Percentiles rank a stretch among this genome's conserved stretches.
phyloP scores from a whole-genome alignment of 2,113 vertebrate genomes.

The Aix galericulata region DNA sequence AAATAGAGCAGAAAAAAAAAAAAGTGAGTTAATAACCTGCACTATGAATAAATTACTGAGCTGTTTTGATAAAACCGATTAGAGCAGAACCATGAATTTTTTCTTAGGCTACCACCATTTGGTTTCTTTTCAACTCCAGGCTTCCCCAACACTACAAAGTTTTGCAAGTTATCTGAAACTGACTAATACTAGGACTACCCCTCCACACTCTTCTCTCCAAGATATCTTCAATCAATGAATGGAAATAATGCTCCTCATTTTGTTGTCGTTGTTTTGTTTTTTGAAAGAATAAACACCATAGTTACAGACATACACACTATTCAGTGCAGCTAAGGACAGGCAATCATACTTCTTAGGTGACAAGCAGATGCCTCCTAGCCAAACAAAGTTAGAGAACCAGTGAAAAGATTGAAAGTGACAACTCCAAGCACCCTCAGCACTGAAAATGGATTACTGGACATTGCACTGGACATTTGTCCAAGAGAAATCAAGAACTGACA shows the following conservation, averaged over 20 bases:
- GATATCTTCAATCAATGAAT: not conserved
- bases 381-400: not conserved
- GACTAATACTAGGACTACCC: not conserved
- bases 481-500: not conserved
- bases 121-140: not conserved
- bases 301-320: not conserved
- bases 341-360: not conserved
- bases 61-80: not conserved
- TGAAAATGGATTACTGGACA: not conserved
- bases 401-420: not conserved
- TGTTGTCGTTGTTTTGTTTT: not conserved
- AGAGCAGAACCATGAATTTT: not conserved
- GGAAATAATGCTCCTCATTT: not conserved
- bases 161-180: not conserved
- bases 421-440: not conserved
- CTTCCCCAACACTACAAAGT: not conserved
- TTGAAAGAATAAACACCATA: not conserved
- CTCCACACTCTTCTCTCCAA: fast-evolving
- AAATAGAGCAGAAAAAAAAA: not conserved
- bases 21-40: not conserved
- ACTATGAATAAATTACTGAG: constrained; percentile 25
- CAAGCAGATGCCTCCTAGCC: not conserved
- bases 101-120: not conserved
- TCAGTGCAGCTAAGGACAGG: not conserved
- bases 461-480: not conserved